Evolutionary conservation across 2,797 vertebrate species (phyloP), one percentile per base, ranked within the genome.

Genomic region (Argentina silus): DNA sequence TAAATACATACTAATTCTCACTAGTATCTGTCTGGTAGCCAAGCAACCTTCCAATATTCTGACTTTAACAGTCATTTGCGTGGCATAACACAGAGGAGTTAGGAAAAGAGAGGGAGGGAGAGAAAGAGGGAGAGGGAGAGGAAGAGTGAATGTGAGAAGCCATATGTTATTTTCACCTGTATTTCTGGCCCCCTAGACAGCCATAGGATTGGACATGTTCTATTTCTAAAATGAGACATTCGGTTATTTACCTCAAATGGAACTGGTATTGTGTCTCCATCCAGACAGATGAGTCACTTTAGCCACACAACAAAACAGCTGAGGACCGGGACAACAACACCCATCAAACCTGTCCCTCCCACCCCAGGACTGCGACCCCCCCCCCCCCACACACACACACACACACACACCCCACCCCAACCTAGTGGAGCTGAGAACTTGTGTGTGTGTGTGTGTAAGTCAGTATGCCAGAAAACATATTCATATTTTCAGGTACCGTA

Each of bases 401-500:
- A n/a, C n/a, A n/a, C n/a, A n/a, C n/a, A n/a, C 27, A 1, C 27
- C 27, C 27, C 27, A 36, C 27, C 27, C 27, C 27, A 1, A 1
- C 27, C 1, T 36, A 36, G 27, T 36, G 27, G 27, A 36, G 27
- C 27, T 36, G 27, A 36, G 27, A 36, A 36, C 27, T 36, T 55
- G 47, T 19, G 9, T 43, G 44, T 61, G 65, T 60, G 47, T 15
- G n/a, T 48, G 43, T 11, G 48, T 44, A 59, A 63, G 67, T 42
- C 50, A 51, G 36, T 55, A 15, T 65, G 55, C 48, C n/a, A 47
- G 59, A 64, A 23, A 8, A 65, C 36, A 44, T 48, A 17, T 65
- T 62, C 51, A 44, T 51, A 9, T 55, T 76, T 44, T 76, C 79
- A 71, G 73, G 77, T 85, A 36, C 27, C 4, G 27, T 36, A 82